Conservation (phyloP, 2,113 vertebrate species). For the Gymnogyps californianus region DNA sequence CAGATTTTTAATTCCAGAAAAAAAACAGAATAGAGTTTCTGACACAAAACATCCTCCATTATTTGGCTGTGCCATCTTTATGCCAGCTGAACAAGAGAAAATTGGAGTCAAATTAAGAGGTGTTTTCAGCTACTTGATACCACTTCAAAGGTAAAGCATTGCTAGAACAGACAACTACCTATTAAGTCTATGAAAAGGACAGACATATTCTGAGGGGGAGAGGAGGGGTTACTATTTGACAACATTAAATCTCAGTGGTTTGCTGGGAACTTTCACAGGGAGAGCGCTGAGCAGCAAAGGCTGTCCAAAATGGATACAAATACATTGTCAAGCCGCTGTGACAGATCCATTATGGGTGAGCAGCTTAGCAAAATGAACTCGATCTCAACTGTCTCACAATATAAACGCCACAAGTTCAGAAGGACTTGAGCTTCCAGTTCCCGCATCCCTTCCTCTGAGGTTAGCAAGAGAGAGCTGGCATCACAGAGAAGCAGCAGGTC, state of each 20-base stretch:
- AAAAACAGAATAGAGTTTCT: not conserved
- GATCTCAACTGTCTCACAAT: not conserved
- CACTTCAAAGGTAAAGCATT: not conserved
- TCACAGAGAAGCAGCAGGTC: not conserved
- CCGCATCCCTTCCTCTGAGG: not conserved
- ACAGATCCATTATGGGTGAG: conserved; percentile 32
- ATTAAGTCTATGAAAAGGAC: not conserved
- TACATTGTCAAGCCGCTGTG: not conserved
- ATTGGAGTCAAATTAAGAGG: not conserved
- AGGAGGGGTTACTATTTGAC: not conserved
- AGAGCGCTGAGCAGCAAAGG: not conserved
- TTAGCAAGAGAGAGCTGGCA: not conserved
- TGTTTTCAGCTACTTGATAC: not conserved
- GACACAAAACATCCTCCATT: not conserved
- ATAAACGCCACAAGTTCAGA: conserved; percentile 1
- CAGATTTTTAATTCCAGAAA: not conserved
- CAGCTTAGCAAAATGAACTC: conserved; percentile 39
- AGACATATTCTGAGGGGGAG: not conserved
- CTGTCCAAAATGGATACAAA: conserved; percentile 39
- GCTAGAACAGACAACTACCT: not conserved
- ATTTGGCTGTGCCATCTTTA: not conserved
- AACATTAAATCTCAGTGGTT: not conserved
- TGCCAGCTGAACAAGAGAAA: not conserved
- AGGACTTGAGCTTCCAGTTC: not conserved
- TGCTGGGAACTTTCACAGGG: not conserved